These are phyloP conservation scores for Ursus arctos DNA, from an alignment of 2,113 vertebrate species.

Conservation along the genomic window DNA sequence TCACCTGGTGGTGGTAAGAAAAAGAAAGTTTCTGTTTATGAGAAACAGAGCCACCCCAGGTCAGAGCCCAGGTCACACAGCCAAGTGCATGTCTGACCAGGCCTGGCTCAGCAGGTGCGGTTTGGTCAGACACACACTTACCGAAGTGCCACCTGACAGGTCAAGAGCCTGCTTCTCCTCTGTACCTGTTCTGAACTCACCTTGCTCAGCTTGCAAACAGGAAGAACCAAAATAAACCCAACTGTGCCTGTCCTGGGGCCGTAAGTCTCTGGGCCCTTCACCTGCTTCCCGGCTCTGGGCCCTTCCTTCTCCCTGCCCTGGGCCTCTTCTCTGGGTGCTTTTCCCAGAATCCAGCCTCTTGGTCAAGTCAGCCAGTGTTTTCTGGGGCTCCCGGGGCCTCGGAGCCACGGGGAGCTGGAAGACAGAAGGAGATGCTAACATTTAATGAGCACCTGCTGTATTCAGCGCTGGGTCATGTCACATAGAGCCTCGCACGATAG, in stretches of 20 bases:
- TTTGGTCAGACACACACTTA: neutral
- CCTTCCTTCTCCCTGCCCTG: neutral
- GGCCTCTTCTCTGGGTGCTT: neutral
- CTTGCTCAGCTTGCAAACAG: neutral
- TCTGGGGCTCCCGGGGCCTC: neutral
- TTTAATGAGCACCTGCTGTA: neutral
- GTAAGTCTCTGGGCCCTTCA: neutral
- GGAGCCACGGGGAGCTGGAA: neutral
- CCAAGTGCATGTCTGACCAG: neutral
- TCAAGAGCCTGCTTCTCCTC: neutral
- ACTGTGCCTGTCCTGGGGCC: accelerated
- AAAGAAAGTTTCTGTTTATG: too few species aligned
- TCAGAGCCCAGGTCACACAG: neutral
- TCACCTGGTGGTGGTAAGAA: neutral
- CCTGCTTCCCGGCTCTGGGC: neutral
- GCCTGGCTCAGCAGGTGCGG: neutral
- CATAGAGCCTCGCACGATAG: neutral
- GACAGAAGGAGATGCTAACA: neutral
- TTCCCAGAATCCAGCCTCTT: neutral
- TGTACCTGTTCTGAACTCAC: neutral
- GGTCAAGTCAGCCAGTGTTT: accelerated
- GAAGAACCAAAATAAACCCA: neutral
- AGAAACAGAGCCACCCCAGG: neutral
- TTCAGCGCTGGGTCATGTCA: neutral
- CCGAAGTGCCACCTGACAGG: neutral